phyloP scores from a whole-genome alignment of 2,888 invertebrate species.

The Diplolepis rosae region DNA sequence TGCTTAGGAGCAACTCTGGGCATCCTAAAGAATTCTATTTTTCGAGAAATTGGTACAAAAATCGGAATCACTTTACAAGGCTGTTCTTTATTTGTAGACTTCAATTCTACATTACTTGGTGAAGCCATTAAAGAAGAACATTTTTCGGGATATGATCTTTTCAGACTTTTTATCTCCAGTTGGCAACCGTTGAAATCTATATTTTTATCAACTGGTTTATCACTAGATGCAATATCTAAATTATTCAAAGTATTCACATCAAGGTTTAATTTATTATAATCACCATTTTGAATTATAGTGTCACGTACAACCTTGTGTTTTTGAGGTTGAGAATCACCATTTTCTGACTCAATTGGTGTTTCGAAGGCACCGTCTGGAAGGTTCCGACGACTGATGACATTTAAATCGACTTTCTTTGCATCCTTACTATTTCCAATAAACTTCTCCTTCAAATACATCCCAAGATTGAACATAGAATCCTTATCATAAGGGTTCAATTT shows the following conservation, averaged over 20 bases:
- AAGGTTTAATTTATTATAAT: neutral
- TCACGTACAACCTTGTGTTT: neutral
- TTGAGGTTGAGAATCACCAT: neutral
- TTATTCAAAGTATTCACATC: neutral
- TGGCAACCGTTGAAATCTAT: neutral
- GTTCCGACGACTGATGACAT: neutral
- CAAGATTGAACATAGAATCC: slow-evolving; percentile 10
- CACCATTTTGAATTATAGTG: neutral
- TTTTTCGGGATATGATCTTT: too few relatives aligned
- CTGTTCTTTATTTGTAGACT: neutral
- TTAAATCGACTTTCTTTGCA: neutral
- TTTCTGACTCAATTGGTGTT: neutral
- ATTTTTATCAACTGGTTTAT: neutral
- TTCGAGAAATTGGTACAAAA: neutral
- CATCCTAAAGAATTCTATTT: neutral
- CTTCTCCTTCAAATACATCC: neutral
- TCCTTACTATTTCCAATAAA: neutral
- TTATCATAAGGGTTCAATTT: slow-evolving; percentile 1
- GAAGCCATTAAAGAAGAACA: neutral
- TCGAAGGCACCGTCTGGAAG: neutral
- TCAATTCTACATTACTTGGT: neutral
- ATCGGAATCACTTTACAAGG: neutral
- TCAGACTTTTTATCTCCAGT: neutral
- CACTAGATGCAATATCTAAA: neutral
- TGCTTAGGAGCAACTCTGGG: neutral